Evolutionary conservation across 2,113 vertebrate species (phyloP).

Genomic region (Mormyrus iriodes): DNA sequence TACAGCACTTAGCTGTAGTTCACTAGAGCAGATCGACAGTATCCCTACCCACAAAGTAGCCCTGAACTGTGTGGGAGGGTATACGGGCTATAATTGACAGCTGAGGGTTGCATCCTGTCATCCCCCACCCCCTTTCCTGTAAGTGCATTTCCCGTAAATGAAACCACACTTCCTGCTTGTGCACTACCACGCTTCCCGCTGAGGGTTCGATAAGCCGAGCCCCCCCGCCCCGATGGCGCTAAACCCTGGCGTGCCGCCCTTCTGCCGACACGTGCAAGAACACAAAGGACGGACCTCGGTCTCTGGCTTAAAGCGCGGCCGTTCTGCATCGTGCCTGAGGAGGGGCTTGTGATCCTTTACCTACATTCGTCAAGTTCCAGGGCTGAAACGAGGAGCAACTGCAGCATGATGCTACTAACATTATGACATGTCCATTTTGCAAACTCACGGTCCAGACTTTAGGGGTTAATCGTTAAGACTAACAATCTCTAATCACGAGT

Average conservation of each 20-base stretch:
- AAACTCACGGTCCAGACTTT: not conserved
- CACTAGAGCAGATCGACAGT: not conserved
- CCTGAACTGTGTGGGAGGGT: not conserved
- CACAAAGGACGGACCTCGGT: not conserved
- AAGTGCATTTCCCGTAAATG: constrained; percentile 44
- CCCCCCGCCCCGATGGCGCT: not conserved
- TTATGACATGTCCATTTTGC: not conserved
- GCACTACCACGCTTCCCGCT: constrained; percentile 23
- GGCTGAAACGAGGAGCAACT: not conserved
- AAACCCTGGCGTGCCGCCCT: not conserved
- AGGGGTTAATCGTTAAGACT: not conserved
- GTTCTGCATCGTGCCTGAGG: not conserved
- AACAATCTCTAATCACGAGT: not conserved
- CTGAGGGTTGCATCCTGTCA: not conserved
- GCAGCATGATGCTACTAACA: not conserved
- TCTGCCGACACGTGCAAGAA: not conserved
- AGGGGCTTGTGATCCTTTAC: not conserved
- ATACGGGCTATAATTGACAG: not conserved
- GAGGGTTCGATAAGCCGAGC: not conserved
- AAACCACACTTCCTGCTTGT: constrained; percentile 38
- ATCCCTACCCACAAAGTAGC: not conserved
- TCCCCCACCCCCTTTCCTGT: not conserved
- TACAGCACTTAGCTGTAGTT: not conserved
- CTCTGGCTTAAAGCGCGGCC: not conserved
- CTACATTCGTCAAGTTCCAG: not conserved